Base-by-base conservation (phyloP, 2,888 invertebrate genomes). In the Syrista parreyssii region DNA sequence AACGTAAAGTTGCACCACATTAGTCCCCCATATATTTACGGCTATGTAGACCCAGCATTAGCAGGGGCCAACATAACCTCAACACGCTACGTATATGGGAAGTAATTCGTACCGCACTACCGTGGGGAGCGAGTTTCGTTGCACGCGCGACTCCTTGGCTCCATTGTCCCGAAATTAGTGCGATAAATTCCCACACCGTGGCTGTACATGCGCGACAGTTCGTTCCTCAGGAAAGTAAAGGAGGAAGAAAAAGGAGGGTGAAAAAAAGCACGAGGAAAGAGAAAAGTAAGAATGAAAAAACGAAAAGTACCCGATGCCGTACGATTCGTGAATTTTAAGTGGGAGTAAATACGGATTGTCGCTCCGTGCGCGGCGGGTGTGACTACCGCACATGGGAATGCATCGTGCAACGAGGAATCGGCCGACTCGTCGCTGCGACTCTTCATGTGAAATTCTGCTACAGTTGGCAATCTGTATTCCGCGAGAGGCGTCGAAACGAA, bases 1-100 rank as follows among this genome's bases (percentile, higher is more conserved):
- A 82, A 84, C 84, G 84, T 86, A 84, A 86, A 86, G 85, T 88
- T 88, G 86, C 85, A 85, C 84, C 85, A 84, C 88, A 88, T 89
- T 90, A 88, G 87, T 86, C 86, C 83, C 76, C 68, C 81, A 84
- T 87, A 86, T 89, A 89, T 90, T 89, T 89, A 89, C 86, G 84
- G 85, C 84, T 82, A 77, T 82, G 81, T 81, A 83, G 81, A 81
- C 78, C 40, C 33, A 34, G 82, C 85, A 84, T 85, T 86, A 86
- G 84, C 80, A 81, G 82, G 83, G 55, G 77, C 81, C 85, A 82
- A 82, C 82, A 83, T 84, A 83, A 86, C 81, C 81, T 81, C 84
- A 82, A 85, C 84, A 82, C 82, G 79, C 76, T 82, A 83, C 86
- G 81, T 86, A 87, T 83, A 87, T 83, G 86, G 85, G 80, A 82